Base-by-base conservation (phyloP, 2,797 vertebrate genomes). In the Enteromius argenteus region DNA sequence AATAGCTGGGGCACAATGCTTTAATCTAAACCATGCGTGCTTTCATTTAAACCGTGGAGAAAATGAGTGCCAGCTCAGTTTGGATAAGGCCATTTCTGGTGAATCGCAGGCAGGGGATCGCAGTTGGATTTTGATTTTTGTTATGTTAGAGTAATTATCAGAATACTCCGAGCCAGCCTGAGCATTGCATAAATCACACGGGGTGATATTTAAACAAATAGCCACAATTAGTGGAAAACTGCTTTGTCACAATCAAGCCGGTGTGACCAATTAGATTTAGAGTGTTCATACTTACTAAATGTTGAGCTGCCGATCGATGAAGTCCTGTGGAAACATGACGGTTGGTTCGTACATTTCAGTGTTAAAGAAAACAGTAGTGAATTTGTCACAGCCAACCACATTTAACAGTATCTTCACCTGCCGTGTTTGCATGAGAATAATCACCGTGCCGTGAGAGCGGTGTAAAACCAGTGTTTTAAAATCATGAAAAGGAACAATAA, bases 51-150 rank as follows among this genome's bases (percentile, higher is more conserved):
- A 79, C 84, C 69, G 78, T 88, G 85, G 79, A 73, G 88, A 88
- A 89, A 88, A 90, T 87, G 69, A 88, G 84, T 85, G 79, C 81
- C 88, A 89, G 89, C 74, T 85, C 86, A 84, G 85, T 89, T 89
- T 89, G 86, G 86, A 91, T 86, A 87, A 85, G 82, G 76, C 79
- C 44, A 68, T 74, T 85, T 86, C 86, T 89, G 80, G 71, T 80
- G 86, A 89, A 78, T 84, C 82, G 75, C 81, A 86, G 74, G 75
- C 87, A 84, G 87, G 79, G 87, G 85, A 84, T 87, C 77, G 49
- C 84, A 79, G 64, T 84, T 78, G 86, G 83, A 84, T 82, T 91
- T 85, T 85, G 85, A 89, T 89, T 89, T 84, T 81, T 88, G 86
- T 91, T 87, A 88, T 88, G 87, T 86, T 89, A 85, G 81, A 85